A percentile compares a stretch with the other conserved stretches of the same genome.
Evolutionary conservation across 2,797 vertebrate species (phyloP).

Genomic region (Gymnopithys bicolor): DNA sequence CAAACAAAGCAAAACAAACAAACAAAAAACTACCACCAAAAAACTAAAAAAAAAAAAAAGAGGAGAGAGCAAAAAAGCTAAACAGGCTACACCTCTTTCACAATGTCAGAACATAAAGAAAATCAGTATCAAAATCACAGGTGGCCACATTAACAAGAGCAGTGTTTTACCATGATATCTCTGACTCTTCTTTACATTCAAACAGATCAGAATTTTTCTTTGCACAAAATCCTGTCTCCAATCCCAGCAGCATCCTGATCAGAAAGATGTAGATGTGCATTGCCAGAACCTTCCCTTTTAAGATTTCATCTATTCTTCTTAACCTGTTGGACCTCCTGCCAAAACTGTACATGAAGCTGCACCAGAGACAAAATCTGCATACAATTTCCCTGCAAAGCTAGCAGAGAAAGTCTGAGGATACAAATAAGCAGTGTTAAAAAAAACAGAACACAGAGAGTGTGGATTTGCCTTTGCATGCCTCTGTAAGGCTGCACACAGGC

Average conservation of each 20-base stretch:
- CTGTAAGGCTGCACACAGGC: not conserved
- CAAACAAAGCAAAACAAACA: not conserved
- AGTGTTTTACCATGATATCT: not conserved
- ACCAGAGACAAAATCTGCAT: not conserved
- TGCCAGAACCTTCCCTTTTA: constrained; percentile 20
- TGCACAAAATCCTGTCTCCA: not conserved
- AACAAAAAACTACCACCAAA: not conserved
- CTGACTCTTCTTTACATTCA: not conserved
- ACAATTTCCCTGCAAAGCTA: not conserved
- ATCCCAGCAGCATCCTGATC: not conserved
- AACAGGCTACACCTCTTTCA: not conserved
- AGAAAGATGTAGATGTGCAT: constrained; percentile 29
- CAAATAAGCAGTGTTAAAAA: not conserved
- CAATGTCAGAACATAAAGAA: not conserved
- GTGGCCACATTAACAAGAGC: not conserved
- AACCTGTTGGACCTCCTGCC: constrained; percentile 25
- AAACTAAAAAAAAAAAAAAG: not conserved
- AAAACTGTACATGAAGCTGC: not conserved
- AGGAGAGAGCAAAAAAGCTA: not conserved
- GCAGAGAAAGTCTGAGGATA: not conserved
- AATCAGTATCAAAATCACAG: not conserved
- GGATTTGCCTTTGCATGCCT: constrained; percentile 13
- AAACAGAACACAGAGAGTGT: not conserved
- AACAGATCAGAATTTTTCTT: not conserved
- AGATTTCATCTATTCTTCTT: constrained; percentile 42